These are phyloP conservation scores for Trichomycterus rosablanca DNA, from an alignment of 2,113 vertebrate species.

Conservation along the genomic window DNA sequence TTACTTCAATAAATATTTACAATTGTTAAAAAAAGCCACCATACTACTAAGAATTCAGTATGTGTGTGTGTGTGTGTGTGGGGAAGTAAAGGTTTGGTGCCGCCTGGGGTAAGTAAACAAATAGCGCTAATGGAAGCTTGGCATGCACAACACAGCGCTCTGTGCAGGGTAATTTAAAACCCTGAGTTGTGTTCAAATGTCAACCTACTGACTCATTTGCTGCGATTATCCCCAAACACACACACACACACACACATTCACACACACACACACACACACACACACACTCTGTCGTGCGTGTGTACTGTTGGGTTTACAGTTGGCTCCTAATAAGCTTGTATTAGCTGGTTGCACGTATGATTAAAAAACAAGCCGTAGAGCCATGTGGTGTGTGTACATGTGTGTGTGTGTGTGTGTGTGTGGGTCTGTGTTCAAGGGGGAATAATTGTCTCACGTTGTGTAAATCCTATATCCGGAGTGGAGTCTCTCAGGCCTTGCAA, in stretches of 20 bases:
- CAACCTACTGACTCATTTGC: constrained; percentile 57
- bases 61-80: constrained; percentile 16
- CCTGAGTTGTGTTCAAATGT: constrained; percentile 53
- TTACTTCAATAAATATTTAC: too few relatives aligned
- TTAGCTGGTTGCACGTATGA: constrained; percentile 2
- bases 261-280: constrained; percentile 29
- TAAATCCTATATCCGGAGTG: constrained; percentile 60
- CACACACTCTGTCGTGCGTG: too few relatives aligned
- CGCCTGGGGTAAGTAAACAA: constrained; percentile 49
- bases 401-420: constrained; percentile 14
- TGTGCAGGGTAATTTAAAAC: constrained; percentile 48
- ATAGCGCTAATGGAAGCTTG: constrained; percentile 48
- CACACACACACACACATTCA: constrained; percentile 28
- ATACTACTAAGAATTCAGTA: neutral
- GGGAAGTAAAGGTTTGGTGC: constrained; percentile 34
- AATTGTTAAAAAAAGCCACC: too few relatives aligned
- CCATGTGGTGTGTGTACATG: neutral
- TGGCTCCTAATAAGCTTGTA: constrained; percentile 30
- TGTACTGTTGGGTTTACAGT: too few relatives aligned
- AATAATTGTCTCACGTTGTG: constrained; percentile 56
- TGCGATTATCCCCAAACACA: constrained; percentile 33
- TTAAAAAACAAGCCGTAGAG: neutral
- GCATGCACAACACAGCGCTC: constrained; percentile 45
- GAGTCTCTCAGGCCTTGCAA: constrained; percentile 59
- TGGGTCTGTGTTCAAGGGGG: constrained; percentile 43